These are phyloP conservation scores for Urocyon cinereoargenteus DNA, from an alignment of 2,797 vertebrate genomes.

Conservation along the genomic window DNA sequence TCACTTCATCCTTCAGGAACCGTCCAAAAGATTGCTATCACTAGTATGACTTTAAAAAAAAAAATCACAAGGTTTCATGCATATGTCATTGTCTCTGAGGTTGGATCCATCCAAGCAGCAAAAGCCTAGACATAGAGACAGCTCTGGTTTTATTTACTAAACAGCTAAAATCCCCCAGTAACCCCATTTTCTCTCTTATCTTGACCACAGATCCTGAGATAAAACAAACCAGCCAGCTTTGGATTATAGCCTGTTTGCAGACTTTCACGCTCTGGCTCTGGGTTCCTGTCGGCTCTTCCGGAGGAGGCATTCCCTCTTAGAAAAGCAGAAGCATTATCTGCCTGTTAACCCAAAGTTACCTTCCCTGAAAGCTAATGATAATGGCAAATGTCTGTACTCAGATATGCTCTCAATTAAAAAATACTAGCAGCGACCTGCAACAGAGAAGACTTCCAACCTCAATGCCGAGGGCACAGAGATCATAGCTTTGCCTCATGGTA, in stretches of 20 bases:
- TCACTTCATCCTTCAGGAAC: slow-evolving; percentile 27
- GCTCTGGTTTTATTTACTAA: background rate
- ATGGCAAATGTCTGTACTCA: background rate
- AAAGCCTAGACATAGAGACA: background rate
- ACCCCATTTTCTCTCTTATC: background rate
- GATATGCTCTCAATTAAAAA: background rate
- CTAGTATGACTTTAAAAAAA: background rate
- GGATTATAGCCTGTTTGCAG: background rate
- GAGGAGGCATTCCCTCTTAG: background rate
- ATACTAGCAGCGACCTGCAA: background rate
- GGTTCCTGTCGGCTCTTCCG: background rate
- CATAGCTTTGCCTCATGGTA: background rate
- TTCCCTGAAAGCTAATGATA: background rate
- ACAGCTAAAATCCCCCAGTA: background rate
- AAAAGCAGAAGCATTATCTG: background rate
- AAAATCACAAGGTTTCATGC: background rate
- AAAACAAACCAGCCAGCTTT: background rate
- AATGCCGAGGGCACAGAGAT: background rate
- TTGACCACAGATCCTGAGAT: background rate
- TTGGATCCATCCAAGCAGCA: background rate
- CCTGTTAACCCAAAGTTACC: background rate
- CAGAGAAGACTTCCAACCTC: background rate
- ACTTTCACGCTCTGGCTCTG: background rate
- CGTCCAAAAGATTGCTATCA: background rate
- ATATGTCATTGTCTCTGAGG: background rate